Evolutionary conservation across 2,888 invertebrate species (phyloP), one percentile per base, ranked within the genome.

Genomic region (Galerucella pusilla): DNA sequence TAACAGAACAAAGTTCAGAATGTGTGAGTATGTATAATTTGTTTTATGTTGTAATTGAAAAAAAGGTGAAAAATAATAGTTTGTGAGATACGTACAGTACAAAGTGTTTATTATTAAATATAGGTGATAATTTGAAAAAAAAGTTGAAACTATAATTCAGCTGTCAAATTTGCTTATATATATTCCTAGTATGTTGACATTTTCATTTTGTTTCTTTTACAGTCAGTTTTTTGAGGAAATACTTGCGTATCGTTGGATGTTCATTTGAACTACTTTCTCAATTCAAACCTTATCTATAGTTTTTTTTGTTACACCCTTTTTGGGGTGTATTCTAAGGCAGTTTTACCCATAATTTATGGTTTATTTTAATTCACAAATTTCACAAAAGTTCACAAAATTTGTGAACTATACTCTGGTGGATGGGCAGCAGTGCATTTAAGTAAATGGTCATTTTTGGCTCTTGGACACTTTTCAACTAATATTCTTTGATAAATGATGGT

Each of bases 21-120:
- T 46, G 45, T 72, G 61, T 64, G 25, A 73, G 71, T 70, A 59
- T 59, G 71, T 70, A 70, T 69, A 11, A 64, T 75, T 75, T 65
- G 60, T 42, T 42, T 42, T 7, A 42, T 7, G 71, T 71, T 68
- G 70, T 74, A 60, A 65, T 59, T 66, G 57, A 54, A 2, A 20
- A 63, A 46, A 46, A 46, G 10, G 9, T 45, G 10, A 64, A 64
- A n/a, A n/a, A 64, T 64, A 63, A 63, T 59, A 71, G 63, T 54
- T 66, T 73, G 61, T 57, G n/a, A 46, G 42, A 28, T 75, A 20
- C 66, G 52, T 71, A 46, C 52, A 60, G 71, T 71, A 73, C 75
- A 75, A 71, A 78, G 77, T 78, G 74, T 78, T 77, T 77, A 75
- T 77, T 77, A 75, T 75, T 72, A 52, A 67, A 52, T n/a, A n/a